Base-by-base conservation (phyloP, 2,797 vertebrate species). In the Periophthalmus magnuspinnatus region DNA sequence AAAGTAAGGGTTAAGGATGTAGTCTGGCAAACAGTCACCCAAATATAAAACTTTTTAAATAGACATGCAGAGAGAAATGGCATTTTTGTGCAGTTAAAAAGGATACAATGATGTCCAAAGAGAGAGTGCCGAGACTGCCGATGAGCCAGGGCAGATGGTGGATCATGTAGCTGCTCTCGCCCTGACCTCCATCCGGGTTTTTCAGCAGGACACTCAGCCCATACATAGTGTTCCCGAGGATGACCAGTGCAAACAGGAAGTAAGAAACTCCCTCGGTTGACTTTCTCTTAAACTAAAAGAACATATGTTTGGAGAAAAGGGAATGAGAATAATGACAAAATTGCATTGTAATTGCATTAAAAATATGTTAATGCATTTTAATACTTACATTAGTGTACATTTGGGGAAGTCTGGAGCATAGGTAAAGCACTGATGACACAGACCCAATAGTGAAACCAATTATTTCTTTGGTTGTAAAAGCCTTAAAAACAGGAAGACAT, bases 71-170 rank as follows among this genome's bases (percentile, higher is more conserved):
- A 22, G 21, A 14, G 14, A 24, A 64, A 60, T 34, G 3, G 17
- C 34, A 45, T 9, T 64, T 5, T 45, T 24, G 41, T 64, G 2
- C 7, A 8, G 22, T 64, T 45, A 24, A 10, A 78, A 95, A 98
- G 97, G 96, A 98, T 99, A 99, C 93, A 0, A 95, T 3, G 7
- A 95, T 19, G 7, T 99, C 98, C 0, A 99, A 91, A 7, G 87
- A 73, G 67, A 99, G 95, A 0, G 97, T 96, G 0, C 98, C 97
- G 28, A 99, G 93, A 87, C 97, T 99, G 86, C 98, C 98, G 6
- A 99, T 85, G 16, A 99, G 94, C 97, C 97, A 99, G 45, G 98
- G 97, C 54, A 99, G 84, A 86, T 98, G 98, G 77, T 96, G 96
- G 71, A 98, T 19, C 5, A 98, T 0, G 72, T 97, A 98, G 89